Evolutionary conservation across 2,797 vertebrate genomes (phyloP).

Genomic region (Phrynocephalus guinanensis): DNA sequence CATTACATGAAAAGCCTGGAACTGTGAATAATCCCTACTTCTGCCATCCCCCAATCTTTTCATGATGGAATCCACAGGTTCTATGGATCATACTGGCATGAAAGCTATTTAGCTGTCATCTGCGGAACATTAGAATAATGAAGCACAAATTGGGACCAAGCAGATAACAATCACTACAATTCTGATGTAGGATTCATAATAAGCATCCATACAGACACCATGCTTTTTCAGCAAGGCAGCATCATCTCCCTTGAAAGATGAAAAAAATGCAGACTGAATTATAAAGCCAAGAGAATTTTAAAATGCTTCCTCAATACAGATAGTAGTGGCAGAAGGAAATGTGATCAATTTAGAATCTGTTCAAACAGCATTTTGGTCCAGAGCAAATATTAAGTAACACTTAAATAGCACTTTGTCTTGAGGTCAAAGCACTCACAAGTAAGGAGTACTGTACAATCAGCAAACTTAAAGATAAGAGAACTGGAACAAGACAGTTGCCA

Average conservation of each 20-base stretch:
- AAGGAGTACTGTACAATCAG: not conserved
- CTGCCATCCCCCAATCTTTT: not conserved
- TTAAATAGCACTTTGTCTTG: not conserved
- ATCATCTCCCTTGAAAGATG: not conserved
- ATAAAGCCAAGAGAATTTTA: not conserved
- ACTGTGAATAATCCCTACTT: not conserved
- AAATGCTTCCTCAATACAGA: not conserved
- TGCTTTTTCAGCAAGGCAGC: not conserved
- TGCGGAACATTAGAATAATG: not conserved
- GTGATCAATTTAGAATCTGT: not conserved
- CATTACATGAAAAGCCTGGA: not conserved
- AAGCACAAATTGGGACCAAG: not conserved
- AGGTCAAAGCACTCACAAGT: not conserved
- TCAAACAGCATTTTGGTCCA: not conserved
- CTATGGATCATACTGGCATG: not conserved
- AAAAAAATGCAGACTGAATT: not conserved
- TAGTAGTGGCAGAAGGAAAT: not conserved
- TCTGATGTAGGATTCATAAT: no score
- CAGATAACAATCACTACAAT: not conserved
- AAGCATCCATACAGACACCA: not conserved
- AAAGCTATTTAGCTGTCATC: not conserved
- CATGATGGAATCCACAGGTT: not conserved
- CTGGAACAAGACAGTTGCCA: constrained; percentile 16
- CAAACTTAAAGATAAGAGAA: constrained; percentile 14
- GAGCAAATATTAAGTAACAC: not conserved